phyloP scores from a whole-genome alignment of 2,797 vertebrate species.

The Enteromius thamalakanensis region DNA sequence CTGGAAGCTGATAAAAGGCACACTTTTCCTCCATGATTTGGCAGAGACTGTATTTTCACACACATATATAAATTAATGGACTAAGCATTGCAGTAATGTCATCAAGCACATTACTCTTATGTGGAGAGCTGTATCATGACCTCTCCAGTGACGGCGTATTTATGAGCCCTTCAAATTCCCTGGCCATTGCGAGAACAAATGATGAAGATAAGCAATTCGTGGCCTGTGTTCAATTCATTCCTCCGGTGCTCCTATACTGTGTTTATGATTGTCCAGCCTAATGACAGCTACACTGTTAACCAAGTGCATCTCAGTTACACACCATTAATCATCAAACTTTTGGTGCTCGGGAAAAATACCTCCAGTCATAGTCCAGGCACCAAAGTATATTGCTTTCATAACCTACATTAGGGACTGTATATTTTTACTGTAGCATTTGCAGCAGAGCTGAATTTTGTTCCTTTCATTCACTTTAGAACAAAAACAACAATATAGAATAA shows the following conservation, averaged over 20 bases:
- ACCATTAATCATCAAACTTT: conserved; percentile 53
- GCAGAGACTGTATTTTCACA: conserved; percentile 46
- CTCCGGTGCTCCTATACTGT: conserved; percentile 20
- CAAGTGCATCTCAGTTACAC: conserved; percentile 56
- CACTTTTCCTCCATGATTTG: conserved; percentile 54
- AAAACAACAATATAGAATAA: conserved; percentile 6
- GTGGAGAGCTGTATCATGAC: conserved; percentile 56
- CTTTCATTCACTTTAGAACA: not conserved
- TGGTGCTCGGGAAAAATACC: conserved; percentile 17
- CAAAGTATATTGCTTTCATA: conserved; percentile 38
- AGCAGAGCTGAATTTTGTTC: not conserved
- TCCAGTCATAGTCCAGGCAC: conserved; percentile 6
- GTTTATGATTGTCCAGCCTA: conserved; percentile 42
- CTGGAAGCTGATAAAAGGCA: conserved; percentile 73
- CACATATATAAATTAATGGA: conserved; percentile 59
- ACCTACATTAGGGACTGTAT: conserved; percentile 36
- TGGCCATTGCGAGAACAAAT: conserved; percentile 40
- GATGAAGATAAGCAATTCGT: conserved; percentile 55
- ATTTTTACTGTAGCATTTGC: conserved; percentile 13
- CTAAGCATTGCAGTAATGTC: conserved; percentile 51
- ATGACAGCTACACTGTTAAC: conserved; percentile 53
- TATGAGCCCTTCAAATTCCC: conserved; percentile 52
- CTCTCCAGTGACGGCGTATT: conserved; percentile 53
- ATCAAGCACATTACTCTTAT: conserved; percentile 58
- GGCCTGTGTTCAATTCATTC: conserved; percentile 53